Base-by-base conservation (phyloP, 2,113 vertebrate genomes). In the Clinocottus analis region DNA sequence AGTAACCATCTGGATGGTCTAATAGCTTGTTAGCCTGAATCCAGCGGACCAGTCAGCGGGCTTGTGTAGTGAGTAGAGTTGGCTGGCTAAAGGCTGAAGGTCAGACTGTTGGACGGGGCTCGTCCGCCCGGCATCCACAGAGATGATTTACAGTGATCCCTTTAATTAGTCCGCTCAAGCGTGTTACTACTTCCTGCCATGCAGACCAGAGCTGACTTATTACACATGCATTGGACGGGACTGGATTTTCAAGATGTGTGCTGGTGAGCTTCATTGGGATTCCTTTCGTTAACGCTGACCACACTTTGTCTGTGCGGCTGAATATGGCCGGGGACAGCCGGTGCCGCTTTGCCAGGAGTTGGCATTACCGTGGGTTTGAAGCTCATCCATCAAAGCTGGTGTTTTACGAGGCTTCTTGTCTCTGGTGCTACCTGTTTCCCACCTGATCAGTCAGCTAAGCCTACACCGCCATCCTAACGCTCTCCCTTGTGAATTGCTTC, bases 141-240 rank as follows among this genome's bases (percentile, higher is more conserved):
- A 60, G 79, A 88, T 91, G 83, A 90, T 90, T 86, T 90, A 90
- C 70, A 80, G 87, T 71, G 87, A 92, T 89, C 84, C 80, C 72
- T 86, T 93, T 93, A 93, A 94, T 94, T 88, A 93, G 78, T 71
- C 60, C 13, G 21, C 74, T 76, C 51, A 76, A 85, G 90, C 84
- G 66, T 89, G 88, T 91, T 91, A 91, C 88, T 71, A 7, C 67
- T 62, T 74, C 68, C 72, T 75, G 73, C 83, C 79, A 75, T 49
- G 83, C 78, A 77, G 77, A 75, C 53, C 25, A 45, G 66, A 68
- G 66, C 56, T 81, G 75, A 82, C 55, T 68, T 75, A 80, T 89
- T 85, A 86, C 70, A 65, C 85, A 77, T 55, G 83, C 69, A 79
- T 17, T 66, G 49, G 61, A 82, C 63, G 67, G 53, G 60, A 87